Evolutionary conservation across 2,113 vertebrate species (phyloP).

Genomic region (Chrysemys picta): DNA sequence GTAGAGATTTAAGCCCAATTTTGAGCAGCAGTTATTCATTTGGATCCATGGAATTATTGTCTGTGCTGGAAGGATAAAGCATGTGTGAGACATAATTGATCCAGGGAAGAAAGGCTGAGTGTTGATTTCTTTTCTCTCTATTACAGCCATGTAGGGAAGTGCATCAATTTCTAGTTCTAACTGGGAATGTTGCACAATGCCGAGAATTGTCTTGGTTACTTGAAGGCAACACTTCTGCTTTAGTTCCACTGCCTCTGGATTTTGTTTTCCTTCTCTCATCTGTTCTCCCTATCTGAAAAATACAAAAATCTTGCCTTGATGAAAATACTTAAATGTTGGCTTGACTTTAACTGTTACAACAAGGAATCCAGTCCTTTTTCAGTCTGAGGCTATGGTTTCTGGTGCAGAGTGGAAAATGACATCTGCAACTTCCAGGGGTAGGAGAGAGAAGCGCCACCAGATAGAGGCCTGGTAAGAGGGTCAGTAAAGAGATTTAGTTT

Average conservation of each 20-base stretch:
- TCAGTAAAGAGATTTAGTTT: neutral
- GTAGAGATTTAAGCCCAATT: neutral
- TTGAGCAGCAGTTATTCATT: neutral
- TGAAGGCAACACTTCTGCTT: neutral
- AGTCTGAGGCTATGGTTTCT: too few species aligned
- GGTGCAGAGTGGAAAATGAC: neutral
- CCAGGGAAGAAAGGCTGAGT: neutral
- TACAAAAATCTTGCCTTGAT: neutral
- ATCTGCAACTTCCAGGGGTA: neutral
- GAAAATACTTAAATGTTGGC: too few species aligned
- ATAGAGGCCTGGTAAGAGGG: neutral
- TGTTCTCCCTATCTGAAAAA: neutral
- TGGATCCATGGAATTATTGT: neutral
- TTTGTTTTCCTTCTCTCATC: neutral
- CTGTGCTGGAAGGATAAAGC: neutral
- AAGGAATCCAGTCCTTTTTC: too few species aligned
- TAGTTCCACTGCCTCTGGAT: neutral
- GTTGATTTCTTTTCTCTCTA: fast-evolving
- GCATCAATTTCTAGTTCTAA: neutral
- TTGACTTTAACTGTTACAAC: too few species aligned
- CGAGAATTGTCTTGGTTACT: neutral
- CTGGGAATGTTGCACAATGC: neutral
- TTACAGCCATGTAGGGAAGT: neutral
- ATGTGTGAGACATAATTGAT: neutral
- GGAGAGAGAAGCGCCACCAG: neutral